These are phyloP conservation scores for Triplophysa rosa DNA, from an alignment of 2,113 vertebrate genomes.

Conservation along the genomic window DNA sequence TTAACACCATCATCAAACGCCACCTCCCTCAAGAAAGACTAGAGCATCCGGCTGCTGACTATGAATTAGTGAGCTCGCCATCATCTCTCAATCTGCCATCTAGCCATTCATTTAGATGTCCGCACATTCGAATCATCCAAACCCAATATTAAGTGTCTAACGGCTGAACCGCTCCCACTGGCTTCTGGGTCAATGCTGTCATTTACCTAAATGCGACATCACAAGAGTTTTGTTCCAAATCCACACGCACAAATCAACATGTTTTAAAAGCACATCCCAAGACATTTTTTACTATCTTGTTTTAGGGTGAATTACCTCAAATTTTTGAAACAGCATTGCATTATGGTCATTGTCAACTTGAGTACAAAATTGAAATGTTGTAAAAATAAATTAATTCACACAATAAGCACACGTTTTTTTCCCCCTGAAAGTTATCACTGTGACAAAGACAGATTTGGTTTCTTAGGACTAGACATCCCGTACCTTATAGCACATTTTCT, in stretches of 20 bases:
- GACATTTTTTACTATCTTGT: too few relatives aligned
- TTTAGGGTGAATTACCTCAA: too few relatives aligned
- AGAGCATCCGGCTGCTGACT: neutral
- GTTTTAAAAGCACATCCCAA: neutral
- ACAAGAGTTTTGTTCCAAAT: neutral
- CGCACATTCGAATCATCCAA: constrained; percentile 15
- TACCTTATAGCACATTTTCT: too few relatives aligned
- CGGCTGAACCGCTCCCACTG: constrained; percentile 3
- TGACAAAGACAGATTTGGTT: too few relatives aligned
- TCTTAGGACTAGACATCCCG: too few relatives aligned
- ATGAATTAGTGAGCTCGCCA: constrained; percentile 23
- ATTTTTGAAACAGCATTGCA: too few relatives aligned
- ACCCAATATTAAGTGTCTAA: constrained; percentile 24
- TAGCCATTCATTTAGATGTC: constrained; percentile 30
- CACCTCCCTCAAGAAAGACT: neutral
- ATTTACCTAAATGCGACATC: constrained; percentile 4
- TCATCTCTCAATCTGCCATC: constrained; percentile 25
- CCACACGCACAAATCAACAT: neutral
- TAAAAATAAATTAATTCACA: too few relatives aligned
- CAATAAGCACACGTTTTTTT: too few relatives aligned
- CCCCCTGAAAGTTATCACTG: too few relatives aligned
- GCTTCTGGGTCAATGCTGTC: neutral
- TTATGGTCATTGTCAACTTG: too few relatives aligned
- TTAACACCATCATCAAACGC: neutral
- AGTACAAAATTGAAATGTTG: too few relatives aligned